Percentiles rank a stretch among this genome's conserved stretches.
phyloP scores from a whole-genome alignment of 2,888 invertebrate genomes.

The Agonopterix heracliana region DNA sequence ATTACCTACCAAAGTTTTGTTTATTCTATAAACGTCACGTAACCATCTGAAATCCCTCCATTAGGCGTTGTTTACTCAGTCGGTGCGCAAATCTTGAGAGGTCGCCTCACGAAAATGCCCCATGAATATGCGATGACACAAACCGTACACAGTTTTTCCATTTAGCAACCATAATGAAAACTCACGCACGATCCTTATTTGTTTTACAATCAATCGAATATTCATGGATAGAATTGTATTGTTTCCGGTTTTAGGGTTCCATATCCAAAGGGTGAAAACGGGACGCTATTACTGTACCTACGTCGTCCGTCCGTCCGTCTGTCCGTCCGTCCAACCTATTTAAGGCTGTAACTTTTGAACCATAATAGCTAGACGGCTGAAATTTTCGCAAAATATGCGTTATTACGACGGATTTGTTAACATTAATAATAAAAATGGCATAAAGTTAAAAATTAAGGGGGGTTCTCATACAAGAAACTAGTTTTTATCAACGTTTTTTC shows the following conservation, averaged over 20 bases:
- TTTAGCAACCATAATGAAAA: slow-evolving; percentile 70
- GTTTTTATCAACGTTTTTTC: too few relatives aligned
- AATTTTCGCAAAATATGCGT: too few relatives aligned
- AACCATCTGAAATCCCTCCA: slow-evolving; percentile 67
- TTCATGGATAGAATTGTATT: not conserved
- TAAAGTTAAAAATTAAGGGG: too few relatives aligned
- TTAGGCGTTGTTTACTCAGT: slow-evolving; percentile 71
- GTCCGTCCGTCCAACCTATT: too few relatives aligned
- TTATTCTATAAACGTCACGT: slow-evolving; percentile 52
- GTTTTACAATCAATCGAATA: slow-evolving; percentile 50
- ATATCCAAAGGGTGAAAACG: too few relatives aligned
- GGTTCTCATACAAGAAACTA: too few relatives aligned
- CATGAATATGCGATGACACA: slow-evolving; percentile 76
- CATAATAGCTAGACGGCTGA: too few relatives aligned
- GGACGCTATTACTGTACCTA: too few relatives aligned
- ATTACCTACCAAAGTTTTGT: not conserved
- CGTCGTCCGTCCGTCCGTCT: too few relatives aligned
- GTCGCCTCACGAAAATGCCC: slow-evolving; percentile 73
- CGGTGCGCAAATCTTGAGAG: slow-evolving; percentile 71
- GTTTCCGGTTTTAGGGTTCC: not conserved
- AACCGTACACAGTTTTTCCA: slow-evolving; percentile 74
- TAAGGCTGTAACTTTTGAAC: too few relatives aligned
- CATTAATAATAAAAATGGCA: too few relatives aligned
- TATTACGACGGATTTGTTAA: too few relatives aligned
- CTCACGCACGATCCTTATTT: slow-evolving; percentile 60